Evolutionary conservation across 35 echinoderm and acorn worm species (phyloP), one percentile per base, ranked within the genome.

Genomic region (Ophioderma brevispina): DNA sequence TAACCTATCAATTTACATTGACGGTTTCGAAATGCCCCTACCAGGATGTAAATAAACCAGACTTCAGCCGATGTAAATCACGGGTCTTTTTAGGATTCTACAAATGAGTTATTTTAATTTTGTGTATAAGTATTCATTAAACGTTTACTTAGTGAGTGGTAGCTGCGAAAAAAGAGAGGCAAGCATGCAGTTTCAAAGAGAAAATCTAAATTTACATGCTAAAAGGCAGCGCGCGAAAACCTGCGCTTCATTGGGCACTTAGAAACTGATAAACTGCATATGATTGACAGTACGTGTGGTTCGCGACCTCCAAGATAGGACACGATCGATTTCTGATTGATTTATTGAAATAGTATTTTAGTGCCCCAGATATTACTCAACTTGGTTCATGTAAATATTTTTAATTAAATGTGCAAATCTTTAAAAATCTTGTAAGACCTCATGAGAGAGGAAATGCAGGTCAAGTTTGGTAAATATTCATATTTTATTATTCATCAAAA

Each of bases 1-100:
- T 85, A 85, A 70, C 46, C 63, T 64, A 52, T 70, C 32, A 85
- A 64, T 85, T 85, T 64, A 85, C 52, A 37, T 70, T 0, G 83
- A 70, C 83, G 37, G 83, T 85, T 85, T 85, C 56, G 63, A 64
- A 64, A 63, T 25, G 83, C 63, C 46, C 83, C 13, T 3, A 32
- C 25, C 79, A 33, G 34, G 55, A 85, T 59, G 83, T 85, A 85
- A 85, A 85, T 85, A 85, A 59, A 64, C 25, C 25, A 30, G 28
- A 25, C 59, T 2, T 25, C 5, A 30, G 17, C 1, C 1, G 1
- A 25, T 13, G 28, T 70, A 25, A 4, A 25, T 70, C 2, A 15
- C 1, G n/a, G n/a, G 59, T 25, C n/a, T 15, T 70, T 70, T 70
- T 70, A 30, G n/a, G 4, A 13, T 15, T 6, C n/a, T 70, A 3